phyloP scores from a whole-genome alignment of 2,888 invertebrate genomes.

The Chironomus tentans region DNA sequence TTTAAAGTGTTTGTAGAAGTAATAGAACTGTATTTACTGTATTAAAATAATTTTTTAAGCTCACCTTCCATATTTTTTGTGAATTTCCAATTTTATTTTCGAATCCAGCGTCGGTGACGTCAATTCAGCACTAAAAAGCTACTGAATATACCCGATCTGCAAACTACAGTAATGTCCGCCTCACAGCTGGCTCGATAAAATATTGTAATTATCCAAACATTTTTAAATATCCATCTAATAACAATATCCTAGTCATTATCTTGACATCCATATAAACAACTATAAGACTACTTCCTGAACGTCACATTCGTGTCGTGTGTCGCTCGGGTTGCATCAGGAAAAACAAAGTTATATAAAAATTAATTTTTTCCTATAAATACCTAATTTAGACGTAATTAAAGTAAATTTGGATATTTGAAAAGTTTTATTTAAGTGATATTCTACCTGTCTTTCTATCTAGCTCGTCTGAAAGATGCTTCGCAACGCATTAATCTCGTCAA shows the following conservation, averaged over 20 bases:
- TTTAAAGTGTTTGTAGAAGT: neutral
- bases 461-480: slow-evolving; percentile 17
- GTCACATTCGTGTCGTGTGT: too few species aligned
- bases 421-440: neutral
- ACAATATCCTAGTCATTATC: too few species aligned
- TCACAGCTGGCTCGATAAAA: too few species aligned
- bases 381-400: neutral
- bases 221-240: too few species aligned
- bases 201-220: too few species aligned
- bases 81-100: neutral
- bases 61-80: neutral
- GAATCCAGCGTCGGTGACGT: too few species aligned
- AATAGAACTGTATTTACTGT: neutral
- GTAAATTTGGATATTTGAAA: neutral
- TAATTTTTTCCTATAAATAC: neutral
- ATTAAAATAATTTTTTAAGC: neutral
- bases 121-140: too few species aligned
- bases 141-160: too few species aligned
- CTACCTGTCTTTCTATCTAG: neutral
- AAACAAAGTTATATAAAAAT: neutral
- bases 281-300: too few species aligned
- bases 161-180: too few species aligned
- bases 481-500: slow-evolving; percentile 7
- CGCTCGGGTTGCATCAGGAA: neutral
- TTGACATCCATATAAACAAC: too few species aligned